phyloP scores from a whole-genome alignment of 1,140 invertebrate genomes.

The Metopolophium dirhodum region DNA sequence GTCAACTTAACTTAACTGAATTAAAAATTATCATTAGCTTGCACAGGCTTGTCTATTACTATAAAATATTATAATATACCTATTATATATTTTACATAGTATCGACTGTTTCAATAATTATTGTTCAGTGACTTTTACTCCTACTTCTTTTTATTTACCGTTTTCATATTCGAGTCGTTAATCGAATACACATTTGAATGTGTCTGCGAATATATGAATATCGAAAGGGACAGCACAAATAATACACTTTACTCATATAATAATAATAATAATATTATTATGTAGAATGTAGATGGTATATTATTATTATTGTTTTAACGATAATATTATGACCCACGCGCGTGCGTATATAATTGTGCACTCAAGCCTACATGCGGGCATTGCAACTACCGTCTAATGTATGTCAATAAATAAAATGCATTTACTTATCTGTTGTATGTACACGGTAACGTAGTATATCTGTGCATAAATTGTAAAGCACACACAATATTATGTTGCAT shows the following conservation, averaged over 20 bases:
- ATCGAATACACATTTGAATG: background rate
- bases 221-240: background rate
- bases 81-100: too few relatives aligned
- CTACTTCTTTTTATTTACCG: background rate
- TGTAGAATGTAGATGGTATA: background rate
- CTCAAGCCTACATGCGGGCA: background rate
- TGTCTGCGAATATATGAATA: background rate
- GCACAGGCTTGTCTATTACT: too few relatives aligned
- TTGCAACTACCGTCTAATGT: background rate
- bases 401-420: conserved; percentile 2
- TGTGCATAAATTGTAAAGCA: background rate
- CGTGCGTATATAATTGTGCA: background rate
- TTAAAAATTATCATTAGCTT: too few relatives aligned
- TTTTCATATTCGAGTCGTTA: background rate
- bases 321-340: background rate
- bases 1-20: too few relatives aligned
- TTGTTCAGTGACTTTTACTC: background rate
- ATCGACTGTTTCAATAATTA: background rate
- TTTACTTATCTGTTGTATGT: conserved; percentile 6
- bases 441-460: background rate
- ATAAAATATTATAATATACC: too few relatives aligned
- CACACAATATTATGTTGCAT: background rate
- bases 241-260: background rate
- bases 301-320: background rate
- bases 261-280: background rate